Conservation (phyloP, 2,113 vertebrate genomes). For the Sinocyclocheilus anshuiensis region DNA sequence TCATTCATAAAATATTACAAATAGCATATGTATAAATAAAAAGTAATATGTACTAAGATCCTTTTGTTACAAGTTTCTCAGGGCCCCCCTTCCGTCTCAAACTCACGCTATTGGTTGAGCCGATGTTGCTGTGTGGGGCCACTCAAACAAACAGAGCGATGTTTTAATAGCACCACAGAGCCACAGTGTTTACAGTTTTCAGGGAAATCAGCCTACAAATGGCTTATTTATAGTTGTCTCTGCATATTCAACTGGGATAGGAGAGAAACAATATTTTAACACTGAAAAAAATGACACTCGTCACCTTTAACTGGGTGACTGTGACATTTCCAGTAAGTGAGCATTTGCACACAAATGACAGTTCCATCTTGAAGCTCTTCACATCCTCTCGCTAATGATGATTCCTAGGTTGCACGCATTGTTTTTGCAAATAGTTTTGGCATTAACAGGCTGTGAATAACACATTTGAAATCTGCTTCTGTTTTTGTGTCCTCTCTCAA, state of each 20-base stretch:
- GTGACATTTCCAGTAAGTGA: constrained; percentile 23
- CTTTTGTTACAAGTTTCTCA: background rate
- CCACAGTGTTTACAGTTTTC: constrained; percentile 17
- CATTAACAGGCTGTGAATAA: background rate
- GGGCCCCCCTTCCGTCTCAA: background rate
- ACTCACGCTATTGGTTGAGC: background rate
- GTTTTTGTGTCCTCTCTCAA: background rate
- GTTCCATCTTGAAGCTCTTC: constrained; percentile 13
- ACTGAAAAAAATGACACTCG: background rate
- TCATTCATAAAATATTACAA: background rate
- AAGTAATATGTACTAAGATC: background rate
- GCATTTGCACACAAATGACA: constrained; percentile 8
- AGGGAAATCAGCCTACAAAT: constrained; percentile 31
- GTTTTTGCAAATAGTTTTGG: constrained; percentile 8
- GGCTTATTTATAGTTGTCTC: constrained; percentile 10
- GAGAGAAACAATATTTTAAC: background rate
- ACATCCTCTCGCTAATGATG: background rate
- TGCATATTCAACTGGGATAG: background rate
- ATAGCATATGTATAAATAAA: background rate
- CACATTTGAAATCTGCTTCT: background rate
- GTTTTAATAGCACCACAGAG: constrained; percentile 6
- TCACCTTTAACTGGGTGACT: constrained; percentile 11
- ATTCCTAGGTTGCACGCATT: constrained; percentile 6
- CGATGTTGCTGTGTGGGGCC: background rate
- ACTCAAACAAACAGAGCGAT: constrained; percentile 21